Evolutionary conservation across 2,888 invertebrate species (phyloP), one percentile per base, ranked within the genome.

Genomic region (Volucella inflata): DNA sequence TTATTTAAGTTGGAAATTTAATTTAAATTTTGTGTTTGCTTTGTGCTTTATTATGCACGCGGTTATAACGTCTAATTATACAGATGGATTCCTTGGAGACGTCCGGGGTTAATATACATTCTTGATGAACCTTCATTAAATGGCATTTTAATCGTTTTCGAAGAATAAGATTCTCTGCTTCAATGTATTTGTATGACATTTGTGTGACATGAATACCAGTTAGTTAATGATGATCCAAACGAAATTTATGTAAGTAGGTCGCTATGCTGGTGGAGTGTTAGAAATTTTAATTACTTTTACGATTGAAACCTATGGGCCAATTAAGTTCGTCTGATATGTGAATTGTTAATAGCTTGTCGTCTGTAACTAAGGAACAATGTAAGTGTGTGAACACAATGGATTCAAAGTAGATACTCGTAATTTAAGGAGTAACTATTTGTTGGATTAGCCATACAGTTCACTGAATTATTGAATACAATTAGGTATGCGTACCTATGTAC

Each of bases 31-130:
- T 46, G 53, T 57, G 40, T 74, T 74, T 65, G 40, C 40, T 48
- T 36, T 8, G n/a, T 44, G 51, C 8, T 74, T 44, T 64, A 55
- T 44, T 55, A 53, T 55, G 53, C 30, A 44, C n/a, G 36, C 17
- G n/a, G 55, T 38, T 38, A 65, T 65, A 65, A 74, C 38, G 9
- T 65, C 65, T 50, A 74, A 74, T 74, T 65, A 74, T 46, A 57
- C 46, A 21, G 53, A 62, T 57, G 11, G 6, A 30, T 30, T 40
- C 55, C 42, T 46, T 48, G 30, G 2, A 46, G 53, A 6, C 30
- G 0, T 30, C 6, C 30, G 30, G 11, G 36, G 21, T 21, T 21
- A 44, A 38, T 14, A 14, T 14, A 12, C 14, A 42, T 21, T 67
- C 50, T 67, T 44, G 53, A 44, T 16, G 21, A 44, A 36, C 42